Percentiles rank a stretch among this genome's conserved stretches.
Conservation (phyloP, 2,113 vertebrate species). For the Larimichthys polyactis region DNA sequence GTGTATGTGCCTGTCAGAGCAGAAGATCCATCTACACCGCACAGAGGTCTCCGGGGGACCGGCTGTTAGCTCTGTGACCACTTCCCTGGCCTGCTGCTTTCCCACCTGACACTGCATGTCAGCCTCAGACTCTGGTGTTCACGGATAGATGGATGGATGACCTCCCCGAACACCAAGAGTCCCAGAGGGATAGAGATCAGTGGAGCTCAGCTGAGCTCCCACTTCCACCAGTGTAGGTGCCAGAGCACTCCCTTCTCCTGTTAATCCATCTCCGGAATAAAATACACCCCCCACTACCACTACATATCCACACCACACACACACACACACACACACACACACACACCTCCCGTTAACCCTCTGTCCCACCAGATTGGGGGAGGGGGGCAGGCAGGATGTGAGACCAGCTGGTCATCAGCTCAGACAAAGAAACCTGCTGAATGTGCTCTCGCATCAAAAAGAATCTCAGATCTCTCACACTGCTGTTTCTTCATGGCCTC, state of each 20-base stretch:
- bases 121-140: constrained; percentile 10
- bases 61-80: constrained; percentile 28
- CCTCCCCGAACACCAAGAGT: constrained; percentile 4
- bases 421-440: constrained; percentile 83
- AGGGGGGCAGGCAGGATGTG: constrained; percentile 75
- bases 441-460: constrained; percentile 77
- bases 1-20: constrained; percentile 10
- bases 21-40: neutral
- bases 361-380: constrained; percentile 51
- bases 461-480: constrained; percentile 51
- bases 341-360: constrained; percentile 41
- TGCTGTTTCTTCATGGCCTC: constrained; percentile 37
- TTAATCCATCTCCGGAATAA: constrained; percentile 79
- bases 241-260: constrained; percentile 26
- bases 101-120: constrained; percentile 49
- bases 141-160: constrained; percentile 28
- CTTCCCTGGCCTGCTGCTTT: constrained; percentile 10
- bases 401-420: constrained; percentile 83
- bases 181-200: constrained; percentile 55
- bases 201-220: constrained; percentile 41
- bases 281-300: constrained; percentile 31
- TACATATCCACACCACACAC: constrained; percentile 14
- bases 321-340: too few relatives aligned
- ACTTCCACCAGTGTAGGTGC: constrained; percentile 35
- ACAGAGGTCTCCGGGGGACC: neutral